Evolutionary conservation across 2,888 invertebrate genomes (phyloP), one percentile per base, ranked within the genome.

Genomic region (Drosophila pseudotalamancana): DNA sequence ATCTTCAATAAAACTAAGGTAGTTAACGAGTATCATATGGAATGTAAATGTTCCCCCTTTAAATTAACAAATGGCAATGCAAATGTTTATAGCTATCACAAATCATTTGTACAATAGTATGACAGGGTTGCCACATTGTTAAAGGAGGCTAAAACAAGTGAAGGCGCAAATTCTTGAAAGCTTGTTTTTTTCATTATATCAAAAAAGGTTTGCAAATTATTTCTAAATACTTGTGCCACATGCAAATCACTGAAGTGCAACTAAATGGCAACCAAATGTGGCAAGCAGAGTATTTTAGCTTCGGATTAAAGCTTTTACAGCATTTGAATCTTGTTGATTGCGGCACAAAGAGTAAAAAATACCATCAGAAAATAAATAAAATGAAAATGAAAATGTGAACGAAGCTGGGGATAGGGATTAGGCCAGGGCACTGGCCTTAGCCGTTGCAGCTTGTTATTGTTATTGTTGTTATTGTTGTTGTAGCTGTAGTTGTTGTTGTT

Each of bases 171-270:
- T 34, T 34, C 34, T 34, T 14, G 11, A 16, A 34, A 34, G 3
- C 3, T 31, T 5, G 5, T 23, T 37, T 21, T 39, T 12, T n/a
- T 8, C 8, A 6, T 14, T 23, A 18, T 4, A 18, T 18, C n/a
- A n/a, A n/a, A n/a, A n/a, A n/a, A 11, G 29, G n/a, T 39, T 23
- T 39, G 8, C 4, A n/a, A 48, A 19, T 4, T 27, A 23, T 55
- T 48, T 21, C 9, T 9, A 49, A 29, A 55, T 23, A 12, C 6
- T 23, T 59, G 35, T 56, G 43, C 43, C 21, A 39, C 71, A 69
- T 71, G 72, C 72, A 53, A 72, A 61, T 55, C 72, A 48, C 31
- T 72, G 43, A 39, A 67, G 67, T 71, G 71, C 71, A 72, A 72
- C 72, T 34, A 6, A n/a, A n/a, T n/a, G n/a, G n/a, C n/a, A n/a